phyloP scores from a whole-genome alignment of 1,140 invertebrate genomes.

The Drosophila sturtevanti region DNA sequence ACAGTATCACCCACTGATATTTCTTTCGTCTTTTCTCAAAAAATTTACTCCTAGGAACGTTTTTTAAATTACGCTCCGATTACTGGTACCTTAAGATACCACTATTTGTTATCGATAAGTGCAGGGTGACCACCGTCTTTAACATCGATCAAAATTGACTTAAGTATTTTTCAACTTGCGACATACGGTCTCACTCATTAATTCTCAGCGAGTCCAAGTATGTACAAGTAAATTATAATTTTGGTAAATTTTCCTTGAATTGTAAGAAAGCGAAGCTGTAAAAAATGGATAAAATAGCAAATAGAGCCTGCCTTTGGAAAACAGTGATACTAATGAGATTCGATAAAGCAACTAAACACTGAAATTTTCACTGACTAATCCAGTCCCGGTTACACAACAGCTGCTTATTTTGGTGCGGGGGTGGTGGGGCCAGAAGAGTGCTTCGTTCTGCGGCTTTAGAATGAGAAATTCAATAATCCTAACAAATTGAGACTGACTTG shows the following conservation, averaged over 20 bases:
- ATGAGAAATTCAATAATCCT: not conserved
- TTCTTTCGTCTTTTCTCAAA: too few relatives aligned
- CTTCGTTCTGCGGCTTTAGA: not conserved
- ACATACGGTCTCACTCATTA: constrained; percentile 18
- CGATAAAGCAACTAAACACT: not conserved
- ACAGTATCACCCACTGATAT: too few relatives aligned
- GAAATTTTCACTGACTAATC: not conserved
- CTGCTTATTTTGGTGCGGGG: not conserved
- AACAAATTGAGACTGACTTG: not conserved
- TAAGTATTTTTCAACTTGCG: not conserved
- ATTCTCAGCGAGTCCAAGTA: constrained; percentile 44
- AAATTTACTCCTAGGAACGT: too few relatives aligned
- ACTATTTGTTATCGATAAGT: not conserved
- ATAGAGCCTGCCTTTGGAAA: not conserved
- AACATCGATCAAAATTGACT: not conserved
- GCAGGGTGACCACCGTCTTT: not conserved
- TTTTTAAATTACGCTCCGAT: not conserved
- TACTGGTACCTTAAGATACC: not conserved
- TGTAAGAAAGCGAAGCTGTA: not conserved
- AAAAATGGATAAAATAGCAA: not conserved
- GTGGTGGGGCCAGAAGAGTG: not conserved
- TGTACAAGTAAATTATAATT: constrained; percentile 27
- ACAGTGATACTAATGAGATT: not conserved
- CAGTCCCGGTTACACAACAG: constrained; percentile 66
- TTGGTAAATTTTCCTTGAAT: constrained; percentile 2